Percentiles rank a stretch among this genome's conserved stretches.
Evolutionary conservation across 2,888 invertebrate genomes (phyloP).

Genomic region (Philopedon plagiatum): DNA sequence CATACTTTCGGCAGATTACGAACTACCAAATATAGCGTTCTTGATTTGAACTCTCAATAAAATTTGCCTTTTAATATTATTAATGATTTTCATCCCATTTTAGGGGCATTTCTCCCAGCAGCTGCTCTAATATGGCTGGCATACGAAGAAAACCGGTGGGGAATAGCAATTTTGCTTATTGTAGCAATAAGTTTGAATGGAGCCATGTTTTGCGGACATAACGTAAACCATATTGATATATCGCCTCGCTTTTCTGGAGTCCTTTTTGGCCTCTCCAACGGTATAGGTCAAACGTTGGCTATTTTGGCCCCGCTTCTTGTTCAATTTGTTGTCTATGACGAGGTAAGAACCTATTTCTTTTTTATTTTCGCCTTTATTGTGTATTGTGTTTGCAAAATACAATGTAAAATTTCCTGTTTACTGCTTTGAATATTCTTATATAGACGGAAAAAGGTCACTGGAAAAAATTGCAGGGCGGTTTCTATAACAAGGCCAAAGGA

Average conservation of each 20-base stretch:
- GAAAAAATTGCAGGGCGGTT: too few relatives aligned
- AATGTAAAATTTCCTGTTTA: too few relatives aligned
- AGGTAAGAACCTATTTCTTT: slow-evolving; percentile 35
- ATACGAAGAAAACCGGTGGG: slow-evolving; percentile 37
- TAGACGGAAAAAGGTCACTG: too few relatives aligned
- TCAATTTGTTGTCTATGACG: slow-evolving; percentile 44
- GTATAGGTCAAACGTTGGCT: slow-evolving; percentile 47
- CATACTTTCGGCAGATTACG: too few relatives aligned
- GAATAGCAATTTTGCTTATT: slow-evolving; percentile 45
- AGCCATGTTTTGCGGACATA: slow-evolving; percentile 51
- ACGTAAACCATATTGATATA: slow-evolving; percentile 52
- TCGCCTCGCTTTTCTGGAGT: slow-evolving; percentile 51
- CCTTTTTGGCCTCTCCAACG: slow-evolving; percentile 50
- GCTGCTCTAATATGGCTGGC: slow-evolving; percentile 43
- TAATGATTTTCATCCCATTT: slow-evolving; percentile 16
- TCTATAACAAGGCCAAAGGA: too few relatives aligned
- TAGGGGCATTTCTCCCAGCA: slow-evolving; percentile 42
- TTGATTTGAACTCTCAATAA: too few relatives aligned
- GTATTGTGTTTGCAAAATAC: too few relatives aligned
- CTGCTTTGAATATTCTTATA: too few relatives aligned
- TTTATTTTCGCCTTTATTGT: neutral
- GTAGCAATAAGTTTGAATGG: slow-evolving; percentile 48
- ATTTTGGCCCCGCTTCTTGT: slow-evolving; percentile 49
- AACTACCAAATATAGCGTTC: too few relatives aligned
- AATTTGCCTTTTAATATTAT: neutral